phyloP scores from a whole-genome alignment of 2,888 invertebrate genomes.

The Synergus gifuensis region DNA sequence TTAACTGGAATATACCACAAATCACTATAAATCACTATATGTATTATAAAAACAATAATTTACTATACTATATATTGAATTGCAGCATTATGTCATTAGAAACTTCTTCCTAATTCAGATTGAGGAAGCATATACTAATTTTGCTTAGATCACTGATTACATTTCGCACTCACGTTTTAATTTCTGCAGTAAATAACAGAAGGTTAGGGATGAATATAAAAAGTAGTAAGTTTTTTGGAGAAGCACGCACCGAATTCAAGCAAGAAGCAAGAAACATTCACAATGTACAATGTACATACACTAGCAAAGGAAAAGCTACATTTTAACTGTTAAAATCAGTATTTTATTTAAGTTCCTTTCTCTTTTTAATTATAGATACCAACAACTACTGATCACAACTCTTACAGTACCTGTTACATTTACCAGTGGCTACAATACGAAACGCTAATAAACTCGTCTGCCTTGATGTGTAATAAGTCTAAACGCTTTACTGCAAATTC shows the following conservation, averaged over 20 bases:
- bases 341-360: constrained; percentile 25
- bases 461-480: constrained; percentile 29
- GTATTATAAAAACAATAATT: too few relatives aligned
- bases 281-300: constrained; percentile 31
- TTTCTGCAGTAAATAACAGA: not conserved
- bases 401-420: constrained; percentile 41
- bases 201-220: not conserved
- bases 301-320: not conserved
- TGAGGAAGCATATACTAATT: not conserved
- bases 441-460: constrained; percentile 34
- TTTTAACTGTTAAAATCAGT: not conserved
- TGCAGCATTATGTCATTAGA: too few relatives aligned
- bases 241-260: constrained; percentile 10
- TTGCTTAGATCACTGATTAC: not conserved
- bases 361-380: constrained; percentile 39
- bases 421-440: constrained; percentile 40
- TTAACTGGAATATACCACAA: not conserved
- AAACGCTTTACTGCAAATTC: constrained; percentile 36
- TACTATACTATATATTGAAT: too few relatives aligned
- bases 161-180: not conserved
- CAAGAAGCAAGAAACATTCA: not conserved
- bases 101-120: too few relatives aligned
- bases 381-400: constrained; percentile 42
- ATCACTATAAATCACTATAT: too few relatives aligned
- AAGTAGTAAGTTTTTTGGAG: not conserved